Conservation (phyloP, 1,140 invertebrate species). For the Lordiphosa stackelbergi region DNA sequence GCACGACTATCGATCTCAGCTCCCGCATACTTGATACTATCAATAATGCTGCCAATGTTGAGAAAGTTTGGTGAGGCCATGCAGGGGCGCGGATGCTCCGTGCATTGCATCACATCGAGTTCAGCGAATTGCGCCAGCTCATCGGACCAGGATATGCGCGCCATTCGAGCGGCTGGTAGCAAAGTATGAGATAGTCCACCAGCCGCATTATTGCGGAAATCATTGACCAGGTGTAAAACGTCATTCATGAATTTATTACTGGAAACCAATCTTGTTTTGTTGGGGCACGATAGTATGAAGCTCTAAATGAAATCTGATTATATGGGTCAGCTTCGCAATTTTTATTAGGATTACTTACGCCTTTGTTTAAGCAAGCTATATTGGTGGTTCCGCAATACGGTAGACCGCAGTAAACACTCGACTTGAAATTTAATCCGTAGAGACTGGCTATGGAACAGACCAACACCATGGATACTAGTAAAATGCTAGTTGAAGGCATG, state of each 20-base stretch:
- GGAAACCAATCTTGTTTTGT: not conserved
- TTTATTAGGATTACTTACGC: slow-evolving; percentile 7
- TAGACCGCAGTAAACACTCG: slow-evolving; percentile 16
- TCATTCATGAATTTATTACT: not conserved
- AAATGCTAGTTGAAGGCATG: not conserved
- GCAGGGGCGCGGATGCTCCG: slow-evolving; percentile 3
- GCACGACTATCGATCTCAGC: not conserved
- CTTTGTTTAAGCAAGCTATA: slow-evolving; percentile 3
- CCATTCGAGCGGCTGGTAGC: slow-evolving; percentile 33
- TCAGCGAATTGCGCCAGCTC: slow-evolving; percentile 29
- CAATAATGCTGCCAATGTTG: slow-evolving; percentile 19
- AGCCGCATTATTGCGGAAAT: slow-evolving; percentile 30
- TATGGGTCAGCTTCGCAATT: not conserved
- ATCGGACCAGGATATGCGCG: slow-evolving; percentile 33
- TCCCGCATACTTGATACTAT: not conserved
- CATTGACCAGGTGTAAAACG: slow-evolving; percentile 18
- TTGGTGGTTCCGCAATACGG: slow-evolving; percentile 15
- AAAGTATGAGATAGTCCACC: slow-evolving; percentile 16
- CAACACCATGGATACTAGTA: not conserved
- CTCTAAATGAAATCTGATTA: slow-evolving; percentile 5
- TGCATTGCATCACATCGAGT: slow-evolving; percentile 12
- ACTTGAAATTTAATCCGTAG: slow-evolving; percentile 1
- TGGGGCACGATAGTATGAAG: not conserved
- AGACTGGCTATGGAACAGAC: not conserved
- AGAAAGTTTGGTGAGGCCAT: slow-evolving; percentile 29